phyloP scores from a whole-genome alignment of 2,888 invertebrate species.

The Lithosia quadra region DNA sequence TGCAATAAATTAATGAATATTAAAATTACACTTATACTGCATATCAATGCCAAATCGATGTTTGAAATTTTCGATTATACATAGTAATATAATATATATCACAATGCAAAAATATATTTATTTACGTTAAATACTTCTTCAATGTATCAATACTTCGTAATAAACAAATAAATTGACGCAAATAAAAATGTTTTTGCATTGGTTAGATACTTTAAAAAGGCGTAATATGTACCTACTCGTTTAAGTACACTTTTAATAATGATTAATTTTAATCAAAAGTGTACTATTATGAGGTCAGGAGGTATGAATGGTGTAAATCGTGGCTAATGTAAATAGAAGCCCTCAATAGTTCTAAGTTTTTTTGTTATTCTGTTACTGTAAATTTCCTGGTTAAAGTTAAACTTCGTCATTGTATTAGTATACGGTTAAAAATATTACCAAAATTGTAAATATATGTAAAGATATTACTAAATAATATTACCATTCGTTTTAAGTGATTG shows the following conservation, averaged over 20 bases:
- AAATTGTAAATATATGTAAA: slow-evolving; percentile 86
- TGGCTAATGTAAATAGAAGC: slow-evolving; percentile 73
- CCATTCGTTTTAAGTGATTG: slow-evolving; percentile 85
- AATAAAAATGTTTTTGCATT: slow-evolving; percentile 28
- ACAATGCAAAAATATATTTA: slow-evolving; percentile 32
- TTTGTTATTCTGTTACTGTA: slow-evolving; percentile 84
- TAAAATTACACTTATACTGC: slow-evolving; percentile 71
- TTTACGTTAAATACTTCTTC: slow-evolving; percentile 26
- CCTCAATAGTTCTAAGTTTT: slow-evolving; percentile 64
- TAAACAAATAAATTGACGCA: slow-evolving; percentile 21
- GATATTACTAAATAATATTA: slow-evolving; percentile 87
- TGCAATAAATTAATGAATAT: slow-evolving; percentile 78
- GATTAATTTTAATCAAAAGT: background rate
- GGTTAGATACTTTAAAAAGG: slow-evolving; percentile 15
- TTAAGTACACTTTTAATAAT: slow-evolving; percentile 11
- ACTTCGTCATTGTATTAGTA: slow-evolving; percentile 81
- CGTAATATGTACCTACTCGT: slow-evolving; percentile 23
- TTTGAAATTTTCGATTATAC: slow-evolving; percentile 60
- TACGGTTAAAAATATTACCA: slow-evolving; percentile 83
- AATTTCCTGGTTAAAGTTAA: slow-evolving; percentile 73
- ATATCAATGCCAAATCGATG: slow-evolving; percentile 83
- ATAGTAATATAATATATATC: slow-evolving; percentile 25
- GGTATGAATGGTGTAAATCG: slow-evolving; percentile 51
- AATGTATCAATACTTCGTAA: slow-evolving; percentile 11
- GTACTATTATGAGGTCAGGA: slow-evolving; percentile 20